phyloP scores from a whole-genome alignment of 2,888 invertebrate species.

The Mythimna pallens region DNA sequence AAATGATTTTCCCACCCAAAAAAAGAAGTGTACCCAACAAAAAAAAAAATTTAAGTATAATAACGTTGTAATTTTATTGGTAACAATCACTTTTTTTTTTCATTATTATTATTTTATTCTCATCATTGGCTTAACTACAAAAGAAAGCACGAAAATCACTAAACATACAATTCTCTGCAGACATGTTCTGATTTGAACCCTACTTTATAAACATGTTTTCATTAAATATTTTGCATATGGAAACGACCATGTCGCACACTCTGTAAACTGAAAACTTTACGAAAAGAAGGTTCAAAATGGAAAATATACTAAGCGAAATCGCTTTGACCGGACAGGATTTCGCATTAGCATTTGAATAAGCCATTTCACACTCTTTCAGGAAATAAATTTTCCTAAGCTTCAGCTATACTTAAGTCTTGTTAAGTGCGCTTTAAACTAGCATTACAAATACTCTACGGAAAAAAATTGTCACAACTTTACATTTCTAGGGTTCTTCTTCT shows the following conservation, averaged over 20 bases:
- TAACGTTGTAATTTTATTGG: too few relatives aligned
- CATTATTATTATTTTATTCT: too few relatives aligned
- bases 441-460: slow-evolving; percentile 53
- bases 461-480: slow-evolving; percentile 31
- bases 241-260: slow-evolving; percentile 4
- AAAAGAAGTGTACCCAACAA: too few relatives aligned
- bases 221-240: slow-evolving; percentile 27
- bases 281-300: slow-evolving; percentile 55
- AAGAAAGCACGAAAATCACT: too few relatives aligned
- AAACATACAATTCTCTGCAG: too few relatives aligned
- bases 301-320: slow-evolving; percentile 62
- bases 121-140: too few relatives aligned
- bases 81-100: too few relatives aligned
- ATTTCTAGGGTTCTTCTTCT: slow-evolving; percentile 4
- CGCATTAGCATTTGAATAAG: slow-evolving; percentile 67
- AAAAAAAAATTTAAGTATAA: too few relatives aligned
- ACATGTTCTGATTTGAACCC: background rate
- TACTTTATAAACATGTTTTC: slow-evolving; percentile 32
- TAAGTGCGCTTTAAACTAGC: slow-evolving; percentile 55
- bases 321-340: slow-evolving; percentile 61
- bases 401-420: slow-evolving; percentile 54
- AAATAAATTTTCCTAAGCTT: slow-evolving; percentile 61
- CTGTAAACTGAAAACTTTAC: slow-evolving; percentile 37
- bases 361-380: slow-evolving; percentile 64
- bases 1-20: too few relatives aligned